A percentile compares a stretch with the other conserved stretches of the same genome.
Evolutionary conservation across 1,140 invertebrate genomes (phyloP).

Genomic region (Dreissena polymorpha): DNA sequence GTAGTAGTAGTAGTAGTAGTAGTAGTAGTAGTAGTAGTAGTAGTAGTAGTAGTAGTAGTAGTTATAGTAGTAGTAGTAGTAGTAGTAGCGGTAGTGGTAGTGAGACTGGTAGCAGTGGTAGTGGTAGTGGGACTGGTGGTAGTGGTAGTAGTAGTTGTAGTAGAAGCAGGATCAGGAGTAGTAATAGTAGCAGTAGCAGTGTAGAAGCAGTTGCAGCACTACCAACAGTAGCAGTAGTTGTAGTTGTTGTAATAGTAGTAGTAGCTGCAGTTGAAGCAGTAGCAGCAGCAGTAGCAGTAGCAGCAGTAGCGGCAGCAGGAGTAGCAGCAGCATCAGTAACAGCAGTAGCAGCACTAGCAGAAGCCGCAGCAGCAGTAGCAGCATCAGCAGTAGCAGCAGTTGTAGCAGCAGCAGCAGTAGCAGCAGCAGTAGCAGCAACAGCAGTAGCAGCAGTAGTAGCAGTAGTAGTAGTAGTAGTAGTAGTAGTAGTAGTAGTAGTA

Average conservation of each 20-base stretch:
- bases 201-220: neutral
- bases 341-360: neutral
- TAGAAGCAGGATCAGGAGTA: too few relatives aligned
- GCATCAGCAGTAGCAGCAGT: neutral
- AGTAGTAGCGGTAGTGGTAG: neutral
- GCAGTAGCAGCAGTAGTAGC: neutral
- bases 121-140: neutral
- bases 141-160: neutral
- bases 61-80: neutral
- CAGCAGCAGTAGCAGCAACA: neutral
- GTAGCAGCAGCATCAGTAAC: neutral
- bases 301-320: neutral
- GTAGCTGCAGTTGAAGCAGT: neutral
- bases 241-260: neutral
- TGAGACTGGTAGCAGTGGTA: neutral
- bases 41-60: conserved; percentile 3
- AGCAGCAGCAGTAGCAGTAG: neutral
- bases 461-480: neutral
- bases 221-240: neutral
- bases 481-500: neutral
- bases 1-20: conserved; percentile 1
- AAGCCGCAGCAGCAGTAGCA: neutral
- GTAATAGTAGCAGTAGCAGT: too few relatives aligned
- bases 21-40: conserved; percentile 2
- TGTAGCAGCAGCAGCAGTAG: neutral